Evolutionary conservation across 2,888 invertebrate species (phyloP).

Genomic region (Thereva unica): DNA sequence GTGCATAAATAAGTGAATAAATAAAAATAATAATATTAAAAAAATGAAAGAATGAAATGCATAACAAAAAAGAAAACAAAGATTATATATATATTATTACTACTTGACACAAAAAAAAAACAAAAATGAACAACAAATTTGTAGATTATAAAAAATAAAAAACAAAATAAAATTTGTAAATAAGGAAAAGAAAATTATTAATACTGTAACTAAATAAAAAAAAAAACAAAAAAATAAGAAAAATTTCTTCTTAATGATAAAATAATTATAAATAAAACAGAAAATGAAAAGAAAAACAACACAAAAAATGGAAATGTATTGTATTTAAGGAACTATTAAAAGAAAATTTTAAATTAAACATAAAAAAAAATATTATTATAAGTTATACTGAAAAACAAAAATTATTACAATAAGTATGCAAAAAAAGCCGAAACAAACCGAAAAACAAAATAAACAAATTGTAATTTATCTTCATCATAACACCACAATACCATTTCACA

Average conservation of each 20-base stretch:
- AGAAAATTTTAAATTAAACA: slow-evolving; percentile 8
- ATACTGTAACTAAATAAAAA: slow-evolving; percentile 10
- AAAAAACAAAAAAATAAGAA: slow-evolving; percentile 20
- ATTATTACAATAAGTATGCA: no score
- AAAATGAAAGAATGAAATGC: not conserved
- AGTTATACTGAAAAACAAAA: no score
- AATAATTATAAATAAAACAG: not conserved
- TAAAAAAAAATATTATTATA: no score
- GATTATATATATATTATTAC: no score
- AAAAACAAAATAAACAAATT: no score
- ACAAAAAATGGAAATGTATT: slow-evolving; percentile 36
- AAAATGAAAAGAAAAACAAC: no score
- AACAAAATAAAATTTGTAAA: slow-evolving; percentile 12
- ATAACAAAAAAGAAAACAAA: no score
- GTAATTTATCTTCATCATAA: no score
- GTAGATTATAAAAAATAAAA: slow-evolving; percentile 20
- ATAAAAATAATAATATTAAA: slow-evolving; percentile 25
- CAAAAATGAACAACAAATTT: slow-evolving; percentile 20
- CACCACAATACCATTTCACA: no score
- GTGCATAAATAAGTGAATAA: not conserved
- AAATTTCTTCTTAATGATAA: slow-evolving; percentile 34
- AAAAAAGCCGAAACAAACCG: no score
- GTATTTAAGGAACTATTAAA: slow-evolving; percentile 28
- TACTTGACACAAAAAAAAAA: not conserved
- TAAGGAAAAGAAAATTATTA: slow-evolving; percentile 28